These are phyloP conservation scores for Enteromius argenteus DNA, from an alignment of 2,797 vertebrate genomes.

Conservation along the genomic window DNA sequence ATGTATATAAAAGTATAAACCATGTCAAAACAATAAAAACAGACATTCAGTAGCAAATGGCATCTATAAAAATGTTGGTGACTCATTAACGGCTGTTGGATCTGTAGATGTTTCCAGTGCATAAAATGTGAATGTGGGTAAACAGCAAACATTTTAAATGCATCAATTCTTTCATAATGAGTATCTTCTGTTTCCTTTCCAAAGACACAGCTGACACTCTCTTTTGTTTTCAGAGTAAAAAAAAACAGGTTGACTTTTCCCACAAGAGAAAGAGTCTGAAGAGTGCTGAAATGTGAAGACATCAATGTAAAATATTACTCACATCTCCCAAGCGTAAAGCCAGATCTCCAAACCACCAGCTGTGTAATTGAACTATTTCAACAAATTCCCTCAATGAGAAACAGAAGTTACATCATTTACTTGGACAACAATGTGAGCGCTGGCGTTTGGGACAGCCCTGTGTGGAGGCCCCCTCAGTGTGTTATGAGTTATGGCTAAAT, in stretches of 20 bases:
- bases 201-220: constrained; percentile 25
- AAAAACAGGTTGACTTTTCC: constrained; percentile 12
- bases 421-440: background rate
- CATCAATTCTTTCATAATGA: background rate
- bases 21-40: background rate
- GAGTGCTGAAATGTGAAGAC: constrained; percentile 8
- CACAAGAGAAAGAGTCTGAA: background rate
- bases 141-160: constrained; percentile 43
- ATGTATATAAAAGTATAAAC: background rate
- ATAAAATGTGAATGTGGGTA: background rate
- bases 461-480: background rate
- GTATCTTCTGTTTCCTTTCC: constrained; percentile 22
- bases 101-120: background rate
- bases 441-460: background rate
- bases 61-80: background rate
- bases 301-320: constrained; percentile 11
- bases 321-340: background rate
- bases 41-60: background rate
- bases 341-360: constrained; percentile 23
- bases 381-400: constrained; percentile 19
- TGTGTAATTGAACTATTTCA: constrained; percentile 13
- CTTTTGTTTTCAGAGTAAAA: background rate
- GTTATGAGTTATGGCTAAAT: constrained; percentile 18
- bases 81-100: background rate
- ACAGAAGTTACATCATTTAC: constrained; percentile 27